These are phyloP conservation scores for Heliconius ismenius DNA, from an alignment of 2,888 invertebrate genomes.

Conservation along the genomic window DNA sequence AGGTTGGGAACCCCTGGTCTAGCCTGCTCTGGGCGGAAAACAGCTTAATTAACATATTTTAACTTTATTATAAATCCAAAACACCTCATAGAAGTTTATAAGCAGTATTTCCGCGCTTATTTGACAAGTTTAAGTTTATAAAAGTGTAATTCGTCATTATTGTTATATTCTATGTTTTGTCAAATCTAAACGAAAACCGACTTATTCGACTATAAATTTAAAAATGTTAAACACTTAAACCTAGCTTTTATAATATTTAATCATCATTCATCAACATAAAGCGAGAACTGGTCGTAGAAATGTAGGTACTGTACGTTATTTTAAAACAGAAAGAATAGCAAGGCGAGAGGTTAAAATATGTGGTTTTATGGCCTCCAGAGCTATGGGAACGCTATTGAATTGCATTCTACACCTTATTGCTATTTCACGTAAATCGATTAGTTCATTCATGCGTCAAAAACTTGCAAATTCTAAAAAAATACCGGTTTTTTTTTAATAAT, in stretches of 20 bases:
- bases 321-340: neutral
- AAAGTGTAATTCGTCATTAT: too few relatives aligned
- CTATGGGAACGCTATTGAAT: slow-evolving; percentile 21
- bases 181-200: neutral
- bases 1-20: too few relatives aligned
- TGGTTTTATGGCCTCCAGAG: neutral
- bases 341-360: slow-evolving; percentile 5
- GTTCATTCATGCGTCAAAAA: slow-evolving; percentile 26
- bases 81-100: too few relatives aligned
- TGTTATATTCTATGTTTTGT: neutral
- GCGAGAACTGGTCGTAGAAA: neutral
- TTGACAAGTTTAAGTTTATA: too few relatives aligned
- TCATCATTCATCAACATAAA: slow-evolving; percentile 11
- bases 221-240: neutral
- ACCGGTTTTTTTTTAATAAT: slow-evolving; percentile 30
- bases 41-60: too few relatives aligned
- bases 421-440: slow-evolving; percentile 29
- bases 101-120: too few relatives aligned
- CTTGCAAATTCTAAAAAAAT: slow-evolving; percentile 16
- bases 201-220: neutral
- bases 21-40: too few relatives aligned
- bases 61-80: too few relatives aligned
- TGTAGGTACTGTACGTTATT: neutral
- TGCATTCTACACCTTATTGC: slow-evolving; percentile 27
- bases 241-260: slow-evolving; percentile 4